Evolutionary conservation across 1,140 invertebrate species (phyloP).

Genomic region (Pseudomyrmex pallidus): DNA sequence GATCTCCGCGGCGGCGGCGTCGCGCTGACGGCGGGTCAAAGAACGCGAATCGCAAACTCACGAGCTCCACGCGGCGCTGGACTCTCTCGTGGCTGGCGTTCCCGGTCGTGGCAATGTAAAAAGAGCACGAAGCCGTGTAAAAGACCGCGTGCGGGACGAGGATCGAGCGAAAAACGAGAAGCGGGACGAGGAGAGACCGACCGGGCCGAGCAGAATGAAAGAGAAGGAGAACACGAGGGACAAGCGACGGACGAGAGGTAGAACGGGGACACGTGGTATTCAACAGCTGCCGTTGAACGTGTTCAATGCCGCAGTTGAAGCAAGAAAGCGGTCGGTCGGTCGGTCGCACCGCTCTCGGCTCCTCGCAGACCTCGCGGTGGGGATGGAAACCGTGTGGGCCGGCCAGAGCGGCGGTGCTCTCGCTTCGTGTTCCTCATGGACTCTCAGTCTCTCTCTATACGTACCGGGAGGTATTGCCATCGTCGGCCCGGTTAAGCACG

Average conservation of each 20-base stretch:
- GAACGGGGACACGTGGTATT: slow-evolving; percentile 76
- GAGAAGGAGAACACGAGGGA: slow-evolving; percentile 27
- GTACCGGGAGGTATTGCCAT: slow-evolving; percentile 69
- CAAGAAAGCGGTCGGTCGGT: slow-evolving; percentile 80
- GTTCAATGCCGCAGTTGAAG: slow-evolving; percentile 83
- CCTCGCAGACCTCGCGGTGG: slow-evolving; percentile 63
- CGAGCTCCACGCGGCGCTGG: slow-evolving; percentile 62
- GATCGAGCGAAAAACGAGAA: slow-evolving; percentile 9
- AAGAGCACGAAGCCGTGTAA: slow-evolving; percentile 22
- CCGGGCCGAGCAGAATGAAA: neutral
- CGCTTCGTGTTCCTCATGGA: slow-evolving; percentile 74
- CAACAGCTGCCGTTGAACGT: slow-evolving; percentile 85
- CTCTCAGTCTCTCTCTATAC: slow-evolving; percentile 75
- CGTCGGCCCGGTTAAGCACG: slow-evolving; percentile 57
- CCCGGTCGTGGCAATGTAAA: slow-evolving; percentile 32
- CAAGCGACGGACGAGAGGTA: slow-evolving; percentile 16
- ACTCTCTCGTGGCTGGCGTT: slow-evolving; percentile 42
- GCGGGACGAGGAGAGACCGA: neutral
- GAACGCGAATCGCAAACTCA: slow-evolving; percentile 80
- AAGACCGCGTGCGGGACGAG: slow-evolving; percentile 27
- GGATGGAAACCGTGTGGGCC: slow-evolving; percentile 76
- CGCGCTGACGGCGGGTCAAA: slow-evolving; percentile 79
- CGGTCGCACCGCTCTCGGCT: slow-evolving; percentile 54
- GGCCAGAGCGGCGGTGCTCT: slow-evolving; percentile 64
- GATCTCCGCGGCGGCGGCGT: slow-evolving; percentile 41